Percentiles rank a stretch among this genome's conserved stretches.
Conservation (phyloP, 2,888 invertebrate genomes). For the Drosophila falleni region DNA sequence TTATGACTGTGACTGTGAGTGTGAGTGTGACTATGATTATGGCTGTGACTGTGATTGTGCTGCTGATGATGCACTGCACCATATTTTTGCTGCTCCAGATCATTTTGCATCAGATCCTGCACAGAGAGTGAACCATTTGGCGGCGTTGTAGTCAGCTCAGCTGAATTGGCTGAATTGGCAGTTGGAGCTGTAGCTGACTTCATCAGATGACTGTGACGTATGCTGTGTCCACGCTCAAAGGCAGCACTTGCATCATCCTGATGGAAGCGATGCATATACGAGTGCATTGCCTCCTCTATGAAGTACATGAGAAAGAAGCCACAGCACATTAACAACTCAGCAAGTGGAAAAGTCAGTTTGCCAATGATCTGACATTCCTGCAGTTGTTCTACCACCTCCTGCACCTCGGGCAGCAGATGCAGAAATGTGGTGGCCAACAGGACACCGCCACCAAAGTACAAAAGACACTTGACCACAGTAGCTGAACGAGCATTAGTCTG, state of each 20-base stretch:
- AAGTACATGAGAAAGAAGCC: constrained; percentile 93
- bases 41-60: constrained; percentile 36
- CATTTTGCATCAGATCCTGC: constrained; percentile 73
- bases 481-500: constrained; percentile 82
- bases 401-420: constrained; percentile 92
- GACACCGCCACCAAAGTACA: constrained; percentile 94
- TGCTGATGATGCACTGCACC: constrained; percentile 65
- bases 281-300: constrained; percentile 92
- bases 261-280: constrained; percentile 88
- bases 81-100: constrained; percentile 71
- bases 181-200: constrained; percentile 29
- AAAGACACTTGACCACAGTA: constrained; percentile 87
- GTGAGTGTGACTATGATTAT: constrained; percentile 45
- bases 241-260: constrained; percentile 73
- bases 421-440: constrained; percentile 92
- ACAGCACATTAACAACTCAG: constrained; percentile 90
- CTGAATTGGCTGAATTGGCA: constrained; percentile 16
- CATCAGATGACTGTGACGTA: constrained; percentile 82
- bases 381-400: constrained; percentile 88
- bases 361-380: constrained; percentile 86
- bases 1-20: constrained; percentile 40
- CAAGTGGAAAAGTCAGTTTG: constrained; percentile 88
- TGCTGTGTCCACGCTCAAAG: constrained; percentile 84
- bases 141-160: constrained; percentile 12
- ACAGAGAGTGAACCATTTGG: constrained; percentile 61